Evolutionary conservation across 2,113 vertebrate species (phyloP), one percentile per base, ranked within the genome.

Genomic region (Neodon shergylaensis): DNA sequence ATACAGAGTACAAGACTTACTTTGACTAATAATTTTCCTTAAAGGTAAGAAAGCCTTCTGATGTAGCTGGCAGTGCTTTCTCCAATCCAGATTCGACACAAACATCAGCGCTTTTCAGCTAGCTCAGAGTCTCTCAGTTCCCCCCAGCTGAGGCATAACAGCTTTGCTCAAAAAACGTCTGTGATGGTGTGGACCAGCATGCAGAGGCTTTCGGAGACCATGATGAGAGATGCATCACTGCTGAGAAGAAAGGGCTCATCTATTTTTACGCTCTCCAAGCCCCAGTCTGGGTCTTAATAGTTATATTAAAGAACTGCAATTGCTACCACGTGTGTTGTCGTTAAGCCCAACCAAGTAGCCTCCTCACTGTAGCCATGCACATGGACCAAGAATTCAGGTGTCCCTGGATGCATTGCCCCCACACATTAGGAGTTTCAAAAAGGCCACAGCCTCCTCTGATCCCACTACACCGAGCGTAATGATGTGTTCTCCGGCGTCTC

Each of bases 401-500:
- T 95, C 88, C 78, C 31, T 66, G 22, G 54, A 90, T 49, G 76
- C 17, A 24, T 54, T 84, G 31, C 66, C n/a, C 82, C 52, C 4
- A 88, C 82, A 84, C 49, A 66, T 54, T 26, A 94, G 39, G 78
- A 93, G 39, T 52, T 49, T 78, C 54, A 91, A 54, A 79, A 70
- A 92, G 89, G 52, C 16, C 54, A 44, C 6, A n/a, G 24, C 52
- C 36, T 26, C 93, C 81, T 47, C 93, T 47, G 63, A 82, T 82
- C 39, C 85, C 36, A 24, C 33, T 33, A 19, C 78, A 72, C 47
- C 47, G 72, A 61, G 91, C 54, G 52, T 44, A 39, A 49, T 73
- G 65, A 42, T 44, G 91, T 76, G 91, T 95, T 94, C 94, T 74
- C 94, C 93, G 88, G 61, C 93, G 93, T 94, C 97, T 97, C 95